phyloP scores from a whole-genome alignment of 2,113 vertebrate species.

The Poicephalus gulielmi region DNA sequence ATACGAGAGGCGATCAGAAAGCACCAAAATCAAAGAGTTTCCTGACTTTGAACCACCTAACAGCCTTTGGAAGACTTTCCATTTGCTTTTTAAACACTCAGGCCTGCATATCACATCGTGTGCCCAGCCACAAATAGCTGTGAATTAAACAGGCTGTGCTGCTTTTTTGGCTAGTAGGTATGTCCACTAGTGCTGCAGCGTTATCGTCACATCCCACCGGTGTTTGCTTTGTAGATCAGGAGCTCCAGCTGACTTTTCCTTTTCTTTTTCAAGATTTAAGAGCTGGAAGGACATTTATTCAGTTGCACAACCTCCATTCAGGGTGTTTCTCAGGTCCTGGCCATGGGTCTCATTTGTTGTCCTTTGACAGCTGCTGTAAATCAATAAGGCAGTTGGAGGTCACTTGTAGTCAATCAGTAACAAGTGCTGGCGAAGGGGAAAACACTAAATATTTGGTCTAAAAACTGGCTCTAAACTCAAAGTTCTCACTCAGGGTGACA shows the following conservation, averaged over 20 bases:
- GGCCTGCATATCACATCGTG: neutral
- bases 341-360: neutral
- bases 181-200: neutral
- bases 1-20: neutral
- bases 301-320: slow-evolving; percentile 24
- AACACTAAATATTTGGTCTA: slow-evolving; percentile 24
- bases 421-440: neutral
- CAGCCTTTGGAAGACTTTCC: neutral
- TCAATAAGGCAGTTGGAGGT: slow-evolving; percentile 47
- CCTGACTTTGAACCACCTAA: neutral
- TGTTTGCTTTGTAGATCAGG: slow-evolving; percentile 41
- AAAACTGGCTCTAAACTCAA: neutral
- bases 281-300: slow-evolving; percentile 3
- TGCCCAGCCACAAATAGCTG: slow-evolving; percentile 21
- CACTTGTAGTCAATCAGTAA: slow-evolving; percentile 58
- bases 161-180: neutral
- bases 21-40: neutral
- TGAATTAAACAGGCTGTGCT: neutral
- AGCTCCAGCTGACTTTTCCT: neutral
- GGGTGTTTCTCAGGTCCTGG: neutral
- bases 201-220: slow-evolving; percentile 4
- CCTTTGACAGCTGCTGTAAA: slow-evolving; percentile 33
- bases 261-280: neutral
- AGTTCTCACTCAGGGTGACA: neutral
- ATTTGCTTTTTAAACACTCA: neutral